Base-by-base conservation (phyloP, 2,797 vertebrate species). In the Harpagifer antarcticus region DNA sequence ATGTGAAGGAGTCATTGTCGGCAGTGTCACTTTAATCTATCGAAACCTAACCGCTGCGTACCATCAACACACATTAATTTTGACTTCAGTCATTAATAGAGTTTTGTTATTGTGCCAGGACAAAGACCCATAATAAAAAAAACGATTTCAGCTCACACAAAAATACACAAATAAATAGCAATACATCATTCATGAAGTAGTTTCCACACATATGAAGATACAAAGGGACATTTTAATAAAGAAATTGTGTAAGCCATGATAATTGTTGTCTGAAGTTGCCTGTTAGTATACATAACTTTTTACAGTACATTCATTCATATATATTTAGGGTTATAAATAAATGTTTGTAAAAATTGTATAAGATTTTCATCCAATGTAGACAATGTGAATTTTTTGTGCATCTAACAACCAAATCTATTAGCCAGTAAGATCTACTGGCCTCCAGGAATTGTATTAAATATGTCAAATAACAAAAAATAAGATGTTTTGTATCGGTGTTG, bases 51-150 rank as follows among this genome's bases (percentile, higher is more conserved):
- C 33, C 63, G 73, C 76, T 67, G 57, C 7, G 4, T 68, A 40
- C 13, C 50, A 10, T n/a, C 48, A 8, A 65, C 7, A 49, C 60
- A 48, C 12, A 37, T 55, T 55, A 27, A 55, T 33, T 66, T 61
- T 68, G 56, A 64, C 17, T n/a, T 31, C n/a, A 48, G 42, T 55
- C 64, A 48, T 60, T 70, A 75, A 20, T 79, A 44, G 37, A 47
- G 19, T 9, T 59, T 62, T 78, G 43, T 79, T 68, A 31, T 19
- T 55, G 48, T 57, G 64, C 19, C 42, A 16, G 23, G 42, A 52
- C 33, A 45, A 0, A 54, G 31, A 44, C 9, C 63, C 16, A 43
- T 7, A 55, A 31, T 20, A 9, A 16, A 9, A 23, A 27, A 54
- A 10, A 15, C 4, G 0, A 12, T 37, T 20, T 62, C 37, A 63